A percentile compares a stretch with the other conserved stretches of the same genome.
phyloP scores from a whole-genome alignment of 2,888 invertebrate genomes.

The Dryomyza anilis region DNA sequence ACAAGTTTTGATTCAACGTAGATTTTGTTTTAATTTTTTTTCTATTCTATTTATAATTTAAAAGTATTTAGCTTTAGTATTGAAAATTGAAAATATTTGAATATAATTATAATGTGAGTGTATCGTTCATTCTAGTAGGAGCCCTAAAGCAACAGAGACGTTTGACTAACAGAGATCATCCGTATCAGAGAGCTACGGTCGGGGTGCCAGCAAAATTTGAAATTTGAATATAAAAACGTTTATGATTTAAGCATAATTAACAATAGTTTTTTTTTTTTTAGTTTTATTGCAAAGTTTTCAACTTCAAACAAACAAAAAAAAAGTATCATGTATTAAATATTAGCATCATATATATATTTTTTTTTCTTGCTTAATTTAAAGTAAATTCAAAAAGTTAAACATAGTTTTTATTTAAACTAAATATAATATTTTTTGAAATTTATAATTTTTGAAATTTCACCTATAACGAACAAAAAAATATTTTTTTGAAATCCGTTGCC shows the following conservation, averaged over 20 bases:
- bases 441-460: background rate
- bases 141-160: slow-evolving; percentile 75
- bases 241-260: no score
- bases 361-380: background rate
- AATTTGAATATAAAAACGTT: no score
- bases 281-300: no score
- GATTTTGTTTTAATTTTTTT: slow-evolving; percentile 10
- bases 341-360: no score
- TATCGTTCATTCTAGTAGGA: slow-evolving; percentile 58
- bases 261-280: slow-evolving; percentile 34
- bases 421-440: no score
- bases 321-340: slow-evolving; percentile 20
- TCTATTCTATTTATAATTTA: no score
- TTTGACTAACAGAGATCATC: slow-evolving; percentile 88
- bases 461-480: slow-evolving; percentile 8
- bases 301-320: slow-evolving; percentile 18
- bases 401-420: background rate
- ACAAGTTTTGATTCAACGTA: no score
- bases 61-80: background rate
- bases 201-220: slow-evolving; percentile 71
- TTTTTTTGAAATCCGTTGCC: background rate
- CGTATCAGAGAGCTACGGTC: slow-evolving; percentile 87
- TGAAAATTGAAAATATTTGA: slow-evolving; percentile 39
- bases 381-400: background rate
- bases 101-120: slow-evolving; percentile 46